phyloP scores from a whole-genome alignment of 2,797 vertebrate species.

The Pempheris klunzingeri region DNA sequence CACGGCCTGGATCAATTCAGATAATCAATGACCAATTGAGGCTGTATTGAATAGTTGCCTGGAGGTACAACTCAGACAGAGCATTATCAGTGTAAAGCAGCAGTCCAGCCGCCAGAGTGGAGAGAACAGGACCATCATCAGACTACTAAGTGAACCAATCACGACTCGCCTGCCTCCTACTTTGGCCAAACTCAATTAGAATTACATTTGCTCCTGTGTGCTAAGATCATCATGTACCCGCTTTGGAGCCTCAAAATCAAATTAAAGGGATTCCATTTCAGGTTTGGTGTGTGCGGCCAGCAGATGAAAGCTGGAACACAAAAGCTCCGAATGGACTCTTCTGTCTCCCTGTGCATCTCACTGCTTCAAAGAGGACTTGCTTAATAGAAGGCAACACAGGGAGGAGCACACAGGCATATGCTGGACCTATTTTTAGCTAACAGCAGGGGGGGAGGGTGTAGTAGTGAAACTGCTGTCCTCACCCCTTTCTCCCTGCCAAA shows the following conservation, averaged over 20 bases:
- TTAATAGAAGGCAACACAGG: conserved; percentile 74
- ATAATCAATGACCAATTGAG: conserved; percentile 50
- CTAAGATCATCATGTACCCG: conserved; percentile 50
- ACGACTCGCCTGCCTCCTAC: conserved; percentile 42
- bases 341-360: conserved; percentile 49
- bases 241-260: conserved; percentile 69
- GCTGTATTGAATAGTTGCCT: conserved; percentile 29
- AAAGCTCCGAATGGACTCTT: conserved; percentile 72
- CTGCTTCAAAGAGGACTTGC: conserved; percentile 76
- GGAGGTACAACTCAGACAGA: conserved; percentile 19
- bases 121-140: conserved; percentile 31
- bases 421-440: conserved; percentile 77
- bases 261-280: conserved; percentile 78
- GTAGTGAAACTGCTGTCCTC: conserved; percentile 65
- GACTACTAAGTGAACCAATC: conserved; percentile 29
- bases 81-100: not conserved
- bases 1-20: conserved; percentile 22
- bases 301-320: conserved; percentile 62
- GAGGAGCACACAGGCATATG: conserved; percentile 74
- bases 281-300: conserved; percentile 56
- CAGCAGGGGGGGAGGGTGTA: conserved; percentile 55
- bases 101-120: not conserved
- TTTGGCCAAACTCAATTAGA: conserved; percentile 64
- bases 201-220: conserved; percentile 53
- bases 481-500: conserved; percentile 59